Conservation (phyloP, 2,113 vertebrate species). For the Myodes glareolus region DNA sequence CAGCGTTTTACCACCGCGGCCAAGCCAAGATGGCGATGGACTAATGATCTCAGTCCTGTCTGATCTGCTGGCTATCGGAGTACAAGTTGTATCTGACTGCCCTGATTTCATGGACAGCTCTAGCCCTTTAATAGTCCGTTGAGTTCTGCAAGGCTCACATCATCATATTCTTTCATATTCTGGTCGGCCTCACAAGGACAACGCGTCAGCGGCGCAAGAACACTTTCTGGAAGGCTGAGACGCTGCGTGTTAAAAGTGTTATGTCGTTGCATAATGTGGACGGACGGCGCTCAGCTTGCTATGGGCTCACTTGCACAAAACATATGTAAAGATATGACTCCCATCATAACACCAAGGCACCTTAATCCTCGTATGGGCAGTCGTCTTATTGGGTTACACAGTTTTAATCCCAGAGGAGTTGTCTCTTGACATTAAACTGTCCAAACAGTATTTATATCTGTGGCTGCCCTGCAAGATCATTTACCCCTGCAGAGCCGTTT, state of each 20-base stretch:
- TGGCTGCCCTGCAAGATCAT: slow-evolving; percentile 89
- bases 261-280: background rate
- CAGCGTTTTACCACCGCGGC: background rate
- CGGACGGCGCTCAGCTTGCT: background rate
- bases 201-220: background rate
- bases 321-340: slow-evolving; percentile 36
- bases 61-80: background rate
- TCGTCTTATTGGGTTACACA: slow-evolving; percentile 89
- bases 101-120: background rate
- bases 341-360: slow-evolving; percentile 78
- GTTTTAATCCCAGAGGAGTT: slow-evolving; percentile 96
- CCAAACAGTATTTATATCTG: slow-evolving; percentile 96
- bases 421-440: slow-evolving; percentile 98
- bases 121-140: rapidly evolving
- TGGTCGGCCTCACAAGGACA: slow-evolving; percentile 4
- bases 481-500: slow-evolving; percentile 91
- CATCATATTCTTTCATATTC: background rate
- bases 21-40: background rate
- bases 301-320: slow-evolving; percentile 42
- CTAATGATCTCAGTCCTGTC: background rate
- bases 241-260: background rate
- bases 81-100: rapidly evolving
- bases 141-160: background rate
- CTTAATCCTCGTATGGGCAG: slow-evolving; percentile 91
- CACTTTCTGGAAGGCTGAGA: background rate